Evolutionary conservation across 2,888 invertebrate genomes (phyloP).

Genomic region (Sepiola atlantica): DNA sequence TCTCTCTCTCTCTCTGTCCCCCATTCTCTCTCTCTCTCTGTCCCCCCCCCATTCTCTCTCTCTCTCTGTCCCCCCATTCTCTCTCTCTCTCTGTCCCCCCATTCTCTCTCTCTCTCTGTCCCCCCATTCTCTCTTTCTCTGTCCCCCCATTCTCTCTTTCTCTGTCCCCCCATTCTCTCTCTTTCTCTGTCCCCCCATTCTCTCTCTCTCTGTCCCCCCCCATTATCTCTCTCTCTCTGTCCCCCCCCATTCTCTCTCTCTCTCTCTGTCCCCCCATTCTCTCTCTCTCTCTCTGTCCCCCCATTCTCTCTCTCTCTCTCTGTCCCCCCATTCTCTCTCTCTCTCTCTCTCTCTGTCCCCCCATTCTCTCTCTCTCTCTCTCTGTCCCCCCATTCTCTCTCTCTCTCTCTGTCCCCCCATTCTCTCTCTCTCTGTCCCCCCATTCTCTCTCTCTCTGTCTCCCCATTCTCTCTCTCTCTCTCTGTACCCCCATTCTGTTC

Average conservation of each 20-base stretch:
- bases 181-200: no score
- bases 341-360: neutral
- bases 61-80: no score
- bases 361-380: neutral
- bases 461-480: neutral
- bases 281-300: no score
- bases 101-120: neutral
- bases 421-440: no score
- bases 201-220: no score
- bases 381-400: neutral
- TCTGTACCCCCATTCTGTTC: neutral
- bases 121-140: neutral
- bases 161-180: no score
- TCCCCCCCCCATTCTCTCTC: no score
- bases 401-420: neutral
- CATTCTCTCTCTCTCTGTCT: fast-evolving
- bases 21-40: neutral
- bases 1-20: no score
- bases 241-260: no score
- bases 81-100: no score
- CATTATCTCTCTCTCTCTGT: no score
- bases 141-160: neutral
- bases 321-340: neutral
- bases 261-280: no score
- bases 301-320: neutral